These are phyloP conservation scores for Poliocrania exsul DNA, from an alignment of 2,797 vertebrate genomes.

Conservation along the genomic window DNA sequence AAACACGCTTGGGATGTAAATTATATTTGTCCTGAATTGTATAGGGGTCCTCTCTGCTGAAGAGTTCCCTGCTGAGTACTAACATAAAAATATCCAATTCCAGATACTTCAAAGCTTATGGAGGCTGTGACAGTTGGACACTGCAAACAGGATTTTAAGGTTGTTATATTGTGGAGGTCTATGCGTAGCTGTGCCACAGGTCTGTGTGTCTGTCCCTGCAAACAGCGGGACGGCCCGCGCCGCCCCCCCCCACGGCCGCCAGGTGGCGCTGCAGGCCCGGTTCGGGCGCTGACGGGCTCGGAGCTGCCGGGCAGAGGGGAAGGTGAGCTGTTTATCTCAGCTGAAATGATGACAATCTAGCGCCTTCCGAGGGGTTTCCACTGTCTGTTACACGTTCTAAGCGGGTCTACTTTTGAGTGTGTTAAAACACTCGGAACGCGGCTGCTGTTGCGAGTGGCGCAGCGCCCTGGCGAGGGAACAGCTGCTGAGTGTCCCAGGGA, in stretches of 20 bases:
- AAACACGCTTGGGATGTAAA: fast-evolving
- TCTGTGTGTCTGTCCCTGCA: no score
- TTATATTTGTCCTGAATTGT: neutral
- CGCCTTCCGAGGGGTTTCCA: fast-evolving
- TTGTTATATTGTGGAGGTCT: no score
- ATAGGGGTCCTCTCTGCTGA: neutral
- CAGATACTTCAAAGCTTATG: neutral
- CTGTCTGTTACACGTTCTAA: fast-evolving
- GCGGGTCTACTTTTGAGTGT: neutral
- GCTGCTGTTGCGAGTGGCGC: fast-evolving
- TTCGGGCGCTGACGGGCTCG: fast-evolving
- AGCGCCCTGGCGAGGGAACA: neutral
- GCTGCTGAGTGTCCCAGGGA: fast-evolving
- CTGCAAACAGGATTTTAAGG: neutral
- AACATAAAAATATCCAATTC: neutral
- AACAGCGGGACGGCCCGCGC: no score
- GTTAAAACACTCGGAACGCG: fast-evolving
- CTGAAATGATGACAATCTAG: neutral
- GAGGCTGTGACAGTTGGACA: neutral
- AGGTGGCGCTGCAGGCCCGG: no score
- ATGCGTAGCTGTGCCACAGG: fast-evolving
- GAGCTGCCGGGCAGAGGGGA: fast-evolving
- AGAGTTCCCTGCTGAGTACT: neutral
- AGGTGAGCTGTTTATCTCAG: no score
- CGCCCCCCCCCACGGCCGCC: no score